phyloP scores from a whole-genome alignment of 1,140 invertebrate genomes.

The Coenobita brevimanus region DNA sequence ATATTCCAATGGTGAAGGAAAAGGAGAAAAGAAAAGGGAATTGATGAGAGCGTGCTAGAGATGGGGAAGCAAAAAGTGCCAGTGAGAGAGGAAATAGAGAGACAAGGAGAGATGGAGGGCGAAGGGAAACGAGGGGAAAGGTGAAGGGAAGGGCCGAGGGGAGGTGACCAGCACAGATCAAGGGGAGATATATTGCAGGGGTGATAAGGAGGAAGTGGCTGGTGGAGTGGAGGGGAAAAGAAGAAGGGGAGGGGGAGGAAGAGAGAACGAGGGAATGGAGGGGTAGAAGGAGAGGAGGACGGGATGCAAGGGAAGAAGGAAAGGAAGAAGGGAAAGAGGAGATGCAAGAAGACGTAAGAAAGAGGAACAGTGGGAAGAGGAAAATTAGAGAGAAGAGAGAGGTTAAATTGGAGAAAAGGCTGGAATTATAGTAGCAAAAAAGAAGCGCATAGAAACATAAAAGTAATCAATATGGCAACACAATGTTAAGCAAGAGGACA shows the following conservation, averaged over 20 bases:
- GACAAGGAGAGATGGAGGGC: too few species aligned
- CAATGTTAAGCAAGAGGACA: too few species aligned
- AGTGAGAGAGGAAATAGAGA: neutral
- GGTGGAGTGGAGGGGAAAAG: neutral
- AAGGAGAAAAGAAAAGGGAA: too few species aligned
- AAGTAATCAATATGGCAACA: neutral
- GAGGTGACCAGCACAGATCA: too few species aligned
- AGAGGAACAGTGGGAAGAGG: neutral
- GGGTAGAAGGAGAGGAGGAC: neutral
- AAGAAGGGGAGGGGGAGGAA: too few species aligned
- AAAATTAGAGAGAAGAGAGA: neutral
- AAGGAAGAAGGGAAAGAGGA: neutral
- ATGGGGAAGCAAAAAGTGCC: neutral
- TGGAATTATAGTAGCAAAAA: too few species aligned
- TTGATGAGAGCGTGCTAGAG: neutral
- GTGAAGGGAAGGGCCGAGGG: neutral
- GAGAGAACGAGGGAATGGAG: neutral
- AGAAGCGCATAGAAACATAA: neutral
- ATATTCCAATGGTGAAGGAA: too few species aligned
- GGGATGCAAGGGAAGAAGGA: too few species aligned
- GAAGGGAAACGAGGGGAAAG: neutral
- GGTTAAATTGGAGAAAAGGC: neutral
- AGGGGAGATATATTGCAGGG: neutral
- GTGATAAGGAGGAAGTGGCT: neutral
- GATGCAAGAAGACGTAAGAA: neutral